These are phyloP conservation scores for Formicarius rufipectus DNA, from an alignment of 2,113 vertebrate genomes.

Conservation along the genomic window DNA sequence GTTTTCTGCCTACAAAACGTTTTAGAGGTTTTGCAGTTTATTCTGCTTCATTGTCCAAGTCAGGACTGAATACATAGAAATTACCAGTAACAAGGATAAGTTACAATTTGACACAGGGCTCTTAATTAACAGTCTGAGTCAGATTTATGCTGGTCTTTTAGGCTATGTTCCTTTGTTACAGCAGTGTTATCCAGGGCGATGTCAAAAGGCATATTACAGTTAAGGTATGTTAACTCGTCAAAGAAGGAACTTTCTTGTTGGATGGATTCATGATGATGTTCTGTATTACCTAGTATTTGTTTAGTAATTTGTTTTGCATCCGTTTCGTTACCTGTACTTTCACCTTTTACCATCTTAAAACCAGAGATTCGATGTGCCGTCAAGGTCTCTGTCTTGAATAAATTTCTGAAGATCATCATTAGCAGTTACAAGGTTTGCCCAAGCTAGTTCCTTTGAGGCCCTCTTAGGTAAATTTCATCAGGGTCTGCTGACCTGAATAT, in stretches of 20 bases:
- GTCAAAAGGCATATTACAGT: neutral
- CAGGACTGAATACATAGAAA: neutral
- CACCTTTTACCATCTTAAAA: neutral
- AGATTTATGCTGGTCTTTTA: neutral
- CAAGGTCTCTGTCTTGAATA: neutral
- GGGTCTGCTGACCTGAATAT: neutral
- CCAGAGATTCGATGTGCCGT: neutral
- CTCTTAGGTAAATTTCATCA: slow-evolving; percentile 16
- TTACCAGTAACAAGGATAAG: neutral
- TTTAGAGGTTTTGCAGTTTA: neutral
- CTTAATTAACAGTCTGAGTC: neutral
- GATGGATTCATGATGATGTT: neutral
- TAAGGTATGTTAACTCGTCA: neutral
- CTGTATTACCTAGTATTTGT: neutral
- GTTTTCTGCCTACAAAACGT: neutral
- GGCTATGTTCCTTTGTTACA: neutral
- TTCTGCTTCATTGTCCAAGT: neutral
- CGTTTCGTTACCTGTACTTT: neutral
- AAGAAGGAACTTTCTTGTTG: no score
- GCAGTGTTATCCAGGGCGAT: neutral
- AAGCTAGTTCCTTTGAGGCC: neutral
- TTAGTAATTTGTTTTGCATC: neutral
- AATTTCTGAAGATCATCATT: neutral
- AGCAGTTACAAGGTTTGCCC: neutral
- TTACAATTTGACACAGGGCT: neutral